Evolutionary conservation across 2,797 vertebrate species (phyloP).

Genomic region (Eupleurogrammus muticus): DNA sequence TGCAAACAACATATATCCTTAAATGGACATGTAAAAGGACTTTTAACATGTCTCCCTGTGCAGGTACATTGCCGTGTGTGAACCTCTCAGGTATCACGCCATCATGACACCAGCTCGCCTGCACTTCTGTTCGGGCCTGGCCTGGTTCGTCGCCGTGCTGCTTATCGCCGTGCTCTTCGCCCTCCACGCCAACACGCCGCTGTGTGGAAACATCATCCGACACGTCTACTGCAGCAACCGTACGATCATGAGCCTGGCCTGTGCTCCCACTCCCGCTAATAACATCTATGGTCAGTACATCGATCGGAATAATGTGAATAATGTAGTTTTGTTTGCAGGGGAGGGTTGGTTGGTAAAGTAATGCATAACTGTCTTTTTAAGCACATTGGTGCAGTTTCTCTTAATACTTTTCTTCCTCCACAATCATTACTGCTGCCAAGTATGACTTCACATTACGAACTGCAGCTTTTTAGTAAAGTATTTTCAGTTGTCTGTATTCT

Average conservation of each 20-base stretch:
- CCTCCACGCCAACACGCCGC: constrained; percentile 47
- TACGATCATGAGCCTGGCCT: constrained; percentile 60
- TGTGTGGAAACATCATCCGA: constrained; percentile 58
- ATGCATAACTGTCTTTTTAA: too few species aligned
- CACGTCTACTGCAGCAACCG: constrained; percentile 73
- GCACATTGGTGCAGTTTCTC: not conserved
- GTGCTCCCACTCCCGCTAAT: constrained; percentile 44
- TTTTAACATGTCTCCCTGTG: not conserved
- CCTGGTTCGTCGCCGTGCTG: constrained; percentile 58
- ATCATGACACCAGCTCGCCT: constrained; percentile 66
- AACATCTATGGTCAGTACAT: constrained; percentile 63
- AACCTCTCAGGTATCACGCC: constrained; percentile 66
- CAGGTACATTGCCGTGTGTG: constrained; percentile 73
- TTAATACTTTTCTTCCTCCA: not conserved
- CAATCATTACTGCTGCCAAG: too few species aligned
- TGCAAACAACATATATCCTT: not conserved
- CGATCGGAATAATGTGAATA: too few species aligned
- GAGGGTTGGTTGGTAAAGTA: too few species aligned
- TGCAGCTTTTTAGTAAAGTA: not conserved
- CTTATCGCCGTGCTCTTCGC: constrained; percentile 56
- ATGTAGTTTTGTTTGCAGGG: too few species aligned
- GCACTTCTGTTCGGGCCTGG: constrained; percentile 48
- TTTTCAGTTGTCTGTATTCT: not conserved
- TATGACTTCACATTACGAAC: not conserved
- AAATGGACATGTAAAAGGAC: too few species aligned